phyloP scores from a whole-genome alignment of 2,113 vertebrate species.

The Plecotus auritus region DNA sequence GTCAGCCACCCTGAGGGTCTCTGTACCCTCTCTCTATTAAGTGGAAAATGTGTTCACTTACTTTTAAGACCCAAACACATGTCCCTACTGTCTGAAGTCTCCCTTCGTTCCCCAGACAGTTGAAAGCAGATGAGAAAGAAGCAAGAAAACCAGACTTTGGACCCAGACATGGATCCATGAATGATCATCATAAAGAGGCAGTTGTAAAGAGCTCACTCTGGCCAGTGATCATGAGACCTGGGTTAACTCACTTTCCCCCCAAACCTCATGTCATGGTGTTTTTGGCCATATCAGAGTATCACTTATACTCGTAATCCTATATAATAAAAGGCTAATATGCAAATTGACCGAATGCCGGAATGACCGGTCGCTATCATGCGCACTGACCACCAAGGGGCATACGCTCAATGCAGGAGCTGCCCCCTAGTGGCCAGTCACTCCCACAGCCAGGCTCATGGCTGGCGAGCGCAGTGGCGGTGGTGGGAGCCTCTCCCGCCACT shows the following conservation, averaged over 20 bases:
- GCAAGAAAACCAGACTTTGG: background rate
- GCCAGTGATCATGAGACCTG: background rate
- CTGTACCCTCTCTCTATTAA: background rate
- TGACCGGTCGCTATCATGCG: too few species aligned
- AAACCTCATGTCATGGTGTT: background rate
- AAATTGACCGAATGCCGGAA: too few species aligned
- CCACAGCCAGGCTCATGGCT: too few species aligned
- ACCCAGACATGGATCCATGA: background rate
- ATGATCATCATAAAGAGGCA: background rate
- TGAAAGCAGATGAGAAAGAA: conserved; percentile 12
- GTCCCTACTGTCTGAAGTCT: background rate
- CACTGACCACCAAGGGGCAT: too few species aligned
- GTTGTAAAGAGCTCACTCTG: background rate
- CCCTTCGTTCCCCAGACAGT: background rate
- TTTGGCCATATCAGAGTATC: background rate
- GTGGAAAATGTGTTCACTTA: background rate
- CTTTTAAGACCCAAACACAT: background rate
- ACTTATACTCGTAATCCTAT: background rate
- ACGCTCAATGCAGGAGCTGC: too few species aligned
- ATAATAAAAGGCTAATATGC: too few species aligned
- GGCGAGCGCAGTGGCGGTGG: too few species aligned
- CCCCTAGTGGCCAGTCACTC: too few species aligned
- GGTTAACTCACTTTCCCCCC: background rate
- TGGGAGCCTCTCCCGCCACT: too few species aligned
- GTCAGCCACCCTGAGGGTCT: background rate